Evolutionary conservation across 2,113 vertebrate species (phyloP).

Genomic region (Hymenochirus boettgeri): DNA sequence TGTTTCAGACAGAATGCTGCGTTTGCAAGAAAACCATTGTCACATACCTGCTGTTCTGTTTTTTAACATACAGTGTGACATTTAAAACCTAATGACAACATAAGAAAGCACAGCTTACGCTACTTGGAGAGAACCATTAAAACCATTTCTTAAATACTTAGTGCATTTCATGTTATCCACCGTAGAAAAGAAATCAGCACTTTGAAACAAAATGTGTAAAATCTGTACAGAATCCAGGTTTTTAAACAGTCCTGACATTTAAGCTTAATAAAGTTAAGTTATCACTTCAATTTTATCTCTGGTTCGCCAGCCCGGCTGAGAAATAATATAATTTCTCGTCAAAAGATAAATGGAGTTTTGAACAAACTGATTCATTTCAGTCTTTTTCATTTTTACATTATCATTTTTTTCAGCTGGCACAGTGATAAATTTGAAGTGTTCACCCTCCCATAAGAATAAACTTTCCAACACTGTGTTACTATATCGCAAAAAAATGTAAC

Average conservation of each 20-base stretch:
- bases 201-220: neutral
- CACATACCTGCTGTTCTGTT: too few relatives aligned
- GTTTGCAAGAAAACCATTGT: too few relatives aligned
- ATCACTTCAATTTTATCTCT: neutral
- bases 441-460: neutral
- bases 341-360: neutral
- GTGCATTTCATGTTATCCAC: too few relatives aligned
- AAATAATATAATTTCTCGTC: neutral
- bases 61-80: too few relatives aligned
- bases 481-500: too few relatives aligned
- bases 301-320: neutral
- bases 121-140: too few relatives aligned
- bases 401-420: conserved; percentile 5
- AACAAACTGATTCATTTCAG: neutral
- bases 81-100: too few relatives aligned
- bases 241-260: conserved; percentile 7
- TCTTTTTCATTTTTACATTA: neutral
- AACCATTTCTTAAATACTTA: too few relatives aligned
- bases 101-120: too few relatives aligned
- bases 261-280: neutral
- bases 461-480: neutral
- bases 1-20: too few relatives aligned
- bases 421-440: conserved; percentile 6
- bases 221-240: neutral
- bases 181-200: neutral